phyloP scores from a whole-genome alignment of 2,797 vertebrate species.

The Acanthurus lineatus region DNA sequence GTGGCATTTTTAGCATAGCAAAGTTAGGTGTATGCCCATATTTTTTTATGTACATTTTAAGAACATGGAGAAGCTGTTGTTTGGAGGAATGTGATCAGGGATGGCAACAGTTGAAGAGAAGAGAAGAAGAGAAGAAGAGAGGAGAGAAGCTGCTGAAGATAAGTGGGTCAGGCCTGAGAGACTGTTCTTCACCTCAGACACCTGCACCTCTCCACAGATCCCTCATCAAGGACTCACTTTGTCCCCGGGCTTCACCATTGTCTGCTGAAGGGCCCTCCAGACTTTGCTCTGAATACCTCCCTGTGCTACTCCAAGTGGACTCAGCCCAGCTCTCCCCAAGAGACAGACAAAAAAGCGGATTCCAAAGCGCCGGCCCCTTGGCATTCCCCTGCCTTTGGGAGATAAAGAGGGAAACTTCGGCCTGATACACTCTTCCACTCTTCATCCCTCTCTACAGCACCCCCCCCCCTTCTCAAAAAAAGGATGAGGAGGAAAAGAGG shows the following conservation, averaged over 20 bases:
- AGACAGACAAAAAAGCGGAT: constrained; percentile 87
- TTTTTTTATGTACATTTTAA: constrained; percentile 44
- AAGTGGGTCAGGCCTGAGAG: constrained; percentile 76
- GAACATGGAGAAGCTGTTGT: constrained; percentile 29
- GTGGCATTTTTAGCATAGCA: constrained; percentile 43
- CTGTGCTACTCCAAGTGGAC: constrained; percentile 85
- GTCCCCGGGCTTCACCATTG: constrained; percentile 87
- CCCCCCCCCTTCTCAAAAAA: constrained; percentile 35
- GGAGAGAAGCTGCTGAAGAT: constrained; percentile 63
- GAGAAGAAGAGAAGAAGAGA: constrained; percentile 28
- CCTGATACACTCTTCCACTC: constrained; percentile 83
- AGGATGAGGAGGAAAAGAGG: constrained; percentile 58
- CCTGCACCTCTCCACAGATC: constrained; percentile 86
- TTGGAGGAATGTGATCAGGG: constrained; percentile 41
- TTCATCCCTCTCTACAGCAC: constrained; percentile 63
- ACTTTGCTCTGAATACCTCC: constrained; percentile 82
- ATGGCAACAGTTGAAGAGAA: constrained; percentile 26
- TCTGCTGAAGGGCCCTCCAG: constrained; percentile 87
- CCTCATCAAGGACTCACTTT: constrained; percentile 90
- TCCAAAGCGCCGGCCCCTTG: constrained; percentile 87
- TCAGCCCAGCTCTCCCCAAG: constrained; percentile 86
- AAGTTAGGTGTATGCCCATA: constrained; percentile 22
- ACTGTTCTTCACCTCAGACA: constrained; percentile 83
- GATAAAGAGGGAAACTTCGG: constrained; percentile 82
- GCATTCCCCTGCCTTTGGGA: constrained; percentile 88